phyloP scores from a whole-genome alignment of 2,113 vertebrate species.

The Oreotrochilus melanogaster region DNA sequence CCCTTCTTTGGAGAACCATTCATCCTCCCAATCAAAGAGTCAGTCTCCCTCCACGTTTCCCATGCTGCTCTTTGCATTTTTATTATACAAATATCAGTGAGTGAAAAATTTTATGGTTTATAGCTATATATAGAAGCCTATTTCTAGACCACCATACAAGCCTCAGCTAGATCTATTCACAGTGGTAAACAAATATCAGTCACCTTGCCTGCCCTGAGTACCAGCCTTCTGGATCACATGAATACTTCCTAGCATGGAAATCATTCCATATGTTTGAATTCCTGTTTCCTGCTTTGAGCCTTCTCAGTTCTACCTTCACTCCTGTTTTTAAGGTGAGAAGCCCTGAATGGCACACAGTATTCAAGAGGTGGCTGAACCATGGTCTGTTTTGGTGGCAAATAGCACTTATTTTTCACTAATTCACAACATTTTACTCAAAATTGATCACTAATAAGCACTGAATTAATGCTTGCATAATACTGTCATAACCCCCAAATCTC shows the following conservation, averaged over 20 bases:
- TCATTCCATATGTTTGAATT: not conserved
- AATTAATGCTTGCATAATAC: not conserved
- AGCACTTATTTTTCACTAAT: not conserved
- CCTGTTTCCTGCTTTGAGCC: not conserved
- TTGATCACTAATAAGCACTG: not conserved
- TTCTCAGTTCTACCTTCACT: not conserved
- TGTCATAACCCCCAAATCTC: not conserved
- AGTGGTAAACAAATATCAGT: not conserved
- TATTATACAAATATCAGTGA: not conserved
- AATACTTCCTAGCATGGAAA: not conserved
- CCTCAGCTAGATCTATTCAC: not conserved
- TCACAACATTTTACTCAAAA: not conserved
- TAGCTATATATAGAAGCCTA: not conserved
- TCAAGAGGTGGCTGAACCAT: not conserved
- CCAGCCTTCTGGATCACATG: not conserved
- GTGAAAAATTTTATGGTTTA: not conserved
- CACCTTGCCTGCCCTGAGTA: not conserved
- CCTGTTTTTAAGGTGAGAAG: not conserved
- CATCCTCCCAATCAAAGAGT: not conserved
- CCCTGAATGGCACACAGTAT: rapidly evolving
- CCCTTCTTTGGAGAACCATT: not conserved
- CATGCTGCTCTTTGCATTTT: not conserved
- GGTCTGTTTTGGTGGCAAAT: not conserved
- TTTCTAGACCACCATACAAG: not conserved
- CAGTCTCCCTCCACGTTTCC: not conserved